Conservation (phyloP, 2,113 vertebrate genomes). For the Corydoras sp. region DNA sequence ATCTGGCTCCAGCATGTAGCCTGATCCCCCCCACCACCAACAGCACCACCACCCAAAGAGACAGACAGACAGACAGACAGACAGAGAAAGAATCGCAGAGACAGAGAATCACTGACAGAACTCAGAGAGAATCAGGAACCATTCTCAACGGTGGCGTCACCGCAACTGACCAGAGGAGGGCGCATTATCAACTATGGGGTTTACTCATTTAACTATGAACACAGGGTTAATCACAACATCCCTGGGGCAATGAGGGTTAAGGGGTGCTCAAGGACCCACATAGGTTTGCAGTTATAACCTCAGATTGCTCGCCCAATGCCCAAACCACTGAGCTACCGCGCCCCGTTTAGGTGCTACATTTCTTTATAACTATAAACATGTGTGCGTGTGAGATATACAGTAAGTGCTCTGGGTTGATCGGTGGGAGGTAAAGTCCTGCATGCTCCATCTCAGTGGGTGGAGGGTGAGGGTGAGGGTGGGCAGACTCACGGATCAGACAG, state of each 20-base stretch:
- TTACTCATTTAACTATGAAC: too few relatives aligned
- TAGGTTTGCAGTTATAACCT: too few relatives aligned
- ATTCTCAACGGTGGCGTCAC: too few relatives aligned
- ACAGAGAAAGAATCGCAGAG: background rate
- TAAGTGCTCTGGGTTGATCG: background rate
- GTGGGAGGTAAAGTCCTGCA: background rate
- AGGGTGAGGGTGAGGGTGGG: background rate
- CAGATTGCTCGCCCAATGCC: too few relatives aligned
- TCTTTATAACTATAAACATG: too few relatives aligned
- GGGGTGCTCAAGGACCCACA: too few relatives aligned
- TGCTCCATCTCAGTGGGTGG: background rate
- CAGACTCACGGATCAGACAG: slow-evolving; percentile 92
- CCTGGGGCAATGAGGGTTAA: too few relatives aligned
- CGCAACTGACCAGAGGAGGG: too few relatives aligned
- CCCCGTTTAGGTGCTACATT: too few relatives aligned
- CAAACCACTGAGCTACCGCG: too few relatives aligned
- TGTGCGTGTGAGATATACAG: background rate
- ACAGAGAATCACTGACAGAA: slow-evolving; percentile 61
- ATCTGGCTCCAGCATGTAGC: slow-evolving; percentile 97
- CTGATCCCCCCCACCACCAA: slow-evolving; percentile 54
- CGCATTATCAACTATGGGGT: too few relatives aligned
- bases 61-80: background rate
- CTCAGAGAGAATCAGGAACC: slow-evolving; percentile 74
- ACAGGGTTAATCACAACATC: too few relatives aligned
- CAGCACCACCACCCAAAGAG: slow-evolving; percentile 19